phyloP scores from a whole-genome alignment of 2,888 invertebrate species.

The Eupithecia insigniata region DNA sequence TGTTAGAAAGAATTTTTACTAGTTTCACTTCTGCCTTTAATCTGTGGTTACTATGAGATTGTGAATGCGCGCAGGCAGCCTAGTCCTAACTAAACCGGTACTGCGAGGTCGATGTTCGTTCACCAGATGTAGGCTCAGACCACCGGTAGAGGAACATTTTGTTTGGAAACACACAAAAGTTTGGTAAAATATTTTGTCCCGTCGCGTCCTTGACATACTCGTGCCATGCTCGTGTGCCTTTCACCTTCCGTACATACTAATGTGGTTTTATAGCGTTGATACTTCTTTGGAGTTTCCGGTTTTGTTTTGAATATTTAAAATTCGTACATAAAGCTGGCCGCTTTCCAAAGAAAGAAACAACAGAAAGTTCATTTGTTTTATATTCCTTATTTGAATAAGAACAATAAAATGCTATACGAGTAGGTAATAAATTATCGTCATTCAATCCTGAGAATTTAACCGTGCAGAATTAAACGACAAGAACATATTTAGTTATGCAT shows the following conservation, averaged over 20 bases:
- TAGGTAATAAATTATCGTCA: not conserved
- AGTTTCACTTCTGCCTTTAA: constrained; percentile 5
- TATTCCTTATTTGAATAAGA: not conserved
- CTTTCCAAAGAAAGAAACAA: constrained; percentile 1
- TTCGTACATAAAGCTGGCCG: constrained; percentile 9
- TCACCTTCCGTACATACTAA: constrained; percentile 38
- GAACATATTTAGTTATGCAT: not conserved
- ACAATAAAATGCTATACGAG: not conserved
- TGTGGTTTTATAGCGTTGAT: constrained; percentile 25
- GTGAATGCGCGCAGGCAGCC: constrained; percentile 42
- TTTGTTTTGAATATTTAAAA: constrained; percentile 21
- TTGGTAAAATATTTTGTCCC: constrained; percentile 29
- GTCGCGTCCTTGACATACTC: constrained; percentile 42
- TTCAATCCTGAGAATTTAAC: not conserved
- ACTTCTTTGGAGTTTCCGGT: constrained; percentile 16
- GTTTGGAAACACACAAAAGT: constrained; percentile 23
- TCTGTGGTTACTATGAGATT: constrained; percentile 37
- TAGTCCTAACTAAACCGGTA: constrained; percentile 48
- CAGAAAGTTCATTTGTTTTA: not conserved
- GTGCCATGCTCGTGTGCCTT: constrained; percentile 34
- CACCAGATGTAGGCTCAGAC: constrained; percentile 45
- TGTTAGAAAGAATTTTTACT: not conserved
- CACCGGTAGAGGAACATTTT: constrained; percentile 32
- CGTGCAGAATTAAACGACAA: not conserved
- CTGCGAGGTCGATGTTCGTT: constrained; percentile 46